Conservation (phyloP, 2,888 invertebrate species). For the Luperina nickerlii region DNA sequence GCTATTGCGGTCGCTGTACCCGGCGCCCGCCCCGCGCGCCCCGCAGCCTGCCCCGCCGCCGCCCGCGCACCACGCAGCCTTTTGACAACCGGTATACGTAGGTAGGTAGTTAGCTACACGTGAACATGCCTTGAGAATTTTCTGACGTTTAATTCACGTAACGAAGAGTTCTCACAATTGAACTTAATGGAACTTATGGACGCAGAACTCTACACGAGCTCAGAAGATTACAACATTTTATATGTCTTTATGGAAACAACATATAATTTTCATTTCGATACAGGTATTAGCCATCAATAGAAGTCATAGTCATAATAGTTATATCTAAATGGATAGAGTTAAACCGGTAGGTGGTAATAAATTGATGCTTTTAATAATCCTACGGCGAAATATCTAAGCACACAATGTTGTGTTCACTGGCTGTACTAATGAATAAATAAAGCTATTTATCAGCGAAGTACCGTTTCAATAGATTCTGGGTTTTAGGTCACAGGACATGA, state of each 20-base stretch:
- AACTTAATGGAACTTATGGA: conserved; percentile 77
- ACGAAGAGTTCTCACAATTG: conserved; percentile 82
- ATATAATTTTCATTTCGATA: conserved; percentile 62
- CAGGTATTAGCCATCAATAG: conserved; percentile 57
- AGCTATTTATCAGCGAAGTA: conserved; percentile 61
- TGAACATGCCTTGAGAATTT: conserved; percentile 85
- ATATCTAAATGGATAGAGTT: conserved; percentile 35
- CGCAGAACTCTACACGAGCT: conserved; percentile 41
- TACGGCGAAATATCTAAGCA: conserved; percentile 43
- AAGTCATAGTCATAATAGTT: conserved; percentile 39
- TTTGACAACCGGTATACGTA: conserved; percentile 88
- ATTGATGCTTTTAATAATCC: conserved; percentile 44
- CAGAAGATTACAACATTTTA: conserved; percentile 55
- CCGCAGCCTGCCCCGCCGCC: conserved; percentile 62
- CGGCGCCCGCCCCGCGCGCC: conserved; percentile 71
- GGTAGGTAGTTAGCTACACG: conserved; percentile 77
- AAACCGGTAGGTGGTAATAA: conserved; percentile 35
- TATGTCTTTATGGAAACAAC: conserved; percentile 48
- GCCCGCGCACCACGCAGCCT: conserved; percentile 75
- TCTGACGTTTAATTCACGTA: conserved; percentile 88
- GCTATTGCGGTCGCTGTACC: conserved; percentile 90
- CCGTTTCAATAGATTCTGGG: conserved; percentile 68
- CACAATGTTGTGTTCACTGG: conserved; percentile 31
- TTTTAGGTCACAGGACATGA: conserved; percentile 72
- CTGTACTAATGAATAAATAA: conserved; percentile 50